Conservation (phyloP, 1,140 invertebrate species). For the Panagrolaimus sp. region DNA sequence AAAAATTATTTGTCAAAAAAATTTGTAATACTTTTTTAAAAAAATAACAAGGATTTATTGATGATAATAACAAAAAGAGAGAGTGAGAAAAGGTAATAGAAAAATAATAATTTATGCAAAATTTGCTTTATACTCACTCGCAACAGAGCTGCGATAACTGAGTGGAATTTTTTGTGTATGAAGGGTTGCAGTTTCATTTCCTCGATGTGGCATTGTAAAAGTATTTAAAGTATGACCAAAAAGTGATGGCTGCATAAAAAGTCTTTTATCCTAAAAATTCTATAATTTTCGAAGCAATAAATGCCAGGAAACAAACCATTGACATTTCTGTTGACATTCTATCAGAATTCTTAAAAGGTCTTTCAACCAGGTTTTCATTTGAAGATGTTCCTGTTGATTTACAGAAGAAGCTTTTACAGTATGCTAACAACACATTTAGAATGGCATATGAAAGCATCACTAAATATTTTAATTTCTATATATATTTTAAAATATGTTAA, state of each 20-base stretch:
- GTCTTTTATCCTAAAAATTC: conserved; percentile 7
- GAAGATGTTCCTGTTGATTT: not conserved
- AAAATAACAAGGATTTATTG: not conserved
- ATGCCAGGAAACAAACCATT: conserved; percentile 1
- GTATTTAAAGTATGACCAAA: conserved; percentile 2
- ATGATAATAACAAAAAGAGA: not conserved
- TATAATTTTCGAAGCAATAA: no score
- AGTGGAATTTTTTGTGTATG: not conserved
- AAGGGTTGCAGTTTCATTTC: not conserved
- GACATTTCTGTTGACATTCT: not conserved
- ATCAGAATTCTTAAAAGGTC: not conserved
- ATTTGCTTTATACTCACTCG: conserved; percentile 8
- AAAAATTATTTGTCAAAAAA: not conserved
- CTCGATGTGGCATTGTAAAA: not conserved
- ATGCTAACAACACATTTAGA: conserved; percentile 3
- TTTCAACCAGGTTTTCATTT: conserved; percentile 9
- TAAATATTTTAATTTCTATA: no score
- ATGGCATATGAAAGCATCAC: not conserved
- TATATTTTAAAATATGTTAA: not conserved
- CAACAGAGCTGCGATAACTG: conserved; percentile 5
- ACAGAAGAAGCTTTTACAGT: conserved; percentile 7
- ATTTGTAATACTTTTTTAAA: not conserved
- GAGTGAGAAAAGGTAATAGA: not conserved
- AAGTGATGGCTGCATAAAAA: conserved; percentile 8
- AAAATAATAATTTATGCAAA: not conserved